phyloP scores from a whole-genome alignment of 92 coral and sea anemone genomes.

The Isaurus tuberculatus region DNA sequence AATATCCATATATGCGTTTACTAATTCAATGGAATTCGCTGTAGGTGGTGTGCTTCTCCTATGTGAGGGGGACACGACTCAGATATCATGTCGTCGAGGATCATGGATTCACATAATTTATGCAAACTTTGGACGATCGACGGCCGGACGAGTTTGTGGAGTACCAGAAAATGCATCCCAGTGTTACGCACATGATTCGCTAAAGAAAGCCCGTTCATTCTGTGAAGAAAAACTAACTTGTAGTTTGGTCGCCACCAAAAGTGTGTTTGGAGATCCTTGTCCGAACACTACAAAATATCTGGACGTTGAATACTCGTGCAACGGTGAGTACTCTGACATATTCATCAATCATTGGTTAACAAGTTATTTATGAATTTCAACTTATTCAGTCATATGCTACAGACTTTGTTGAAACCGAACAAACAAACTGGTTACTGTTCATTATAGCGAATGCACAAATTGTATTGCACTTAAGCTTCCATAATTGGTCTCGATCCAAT shows the following conservation, averaged over 20 bases:
- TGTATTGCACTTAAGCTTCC: too few relatives aligned
- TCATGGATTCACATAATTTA: constrained; percentile 35
- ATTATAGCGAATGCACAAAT: too few relatives aligned
- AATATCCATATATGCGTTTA: not conserved
- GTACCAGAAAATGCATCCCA: not conserved
- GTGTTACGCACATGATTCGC: constrained; percentile 22
- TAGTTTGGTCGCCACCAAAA: constrained; percentile 16
- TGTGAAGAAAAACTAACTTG: constrained; percentile 27
- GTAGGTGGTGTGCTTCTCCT: constrained; percentile 7
- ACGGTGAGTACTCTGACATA: not conserved
- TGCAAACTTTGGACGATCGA: constrained; percentile 33
- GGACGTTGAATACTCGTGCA: constrained; percentile 33
- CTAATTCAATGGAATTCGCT: not conserved
- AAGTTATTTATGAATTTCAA: too few relatives aligned
- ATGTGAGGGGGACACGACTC: constrained; percentile 18
- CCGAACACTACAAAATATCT: constrained; percentile 25
- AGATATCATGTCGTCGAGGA: not conserved
- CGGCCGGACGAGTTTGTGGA: constrained; percentile 5
- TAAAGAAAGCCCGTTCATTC: constrained; percentile 21
- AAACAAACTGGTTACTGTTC: too few relatives aligned
- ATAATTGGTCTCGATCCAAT: too few relatives aligned
- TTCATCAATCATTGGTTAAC: too few relatives aligned
- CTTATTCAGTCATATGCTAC: too few relatives aligned
- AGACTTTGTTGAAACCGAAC: too few relatives aligned
- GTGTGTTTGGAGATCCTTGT: constrained; percentile 29